Conservation (phyloP, 2,113 vertebrate genomes). For the Lophura nycthemera region DNA sequence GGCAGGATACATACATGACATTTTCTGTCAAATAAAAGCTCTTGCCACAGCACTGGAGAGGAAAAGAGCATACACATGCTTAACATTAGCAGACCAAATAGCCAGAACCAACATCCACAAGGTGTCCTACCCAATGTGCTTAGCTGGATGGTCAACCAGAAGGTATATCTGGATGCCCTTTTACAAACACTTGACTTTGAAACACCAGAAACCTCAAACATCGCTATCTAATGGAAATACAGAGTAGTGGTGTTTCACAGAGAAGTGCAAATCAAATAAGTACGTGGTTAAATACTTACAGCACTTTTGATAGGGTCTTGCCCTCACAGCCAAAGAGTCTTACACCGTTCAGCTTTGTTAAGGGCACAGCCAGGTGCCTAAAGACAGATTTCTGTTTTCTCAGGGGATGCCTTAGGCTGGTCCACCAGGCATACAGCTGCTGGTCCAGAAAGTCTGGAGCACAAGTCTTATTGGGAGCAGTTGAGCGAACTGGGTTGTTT, state of each 20-base stretch:
- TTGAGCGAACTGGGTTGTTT: no score
- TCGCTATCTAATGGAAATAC: neutral
- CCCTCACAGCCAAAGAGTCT: neutral
- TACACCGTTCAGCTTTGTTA: neutral
- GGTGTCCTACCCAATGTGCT: neutral
- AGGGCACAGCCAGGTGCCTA: neutral
- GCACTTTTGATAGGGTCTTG: neutral
- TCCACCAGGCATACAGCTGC: accelerated
- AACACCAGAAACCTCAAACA: neutral
- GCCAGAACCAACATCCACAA: neutral
- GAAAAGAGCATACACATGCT: neutral
- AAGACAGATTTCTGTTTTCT: neutral
- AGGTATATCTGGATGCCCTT: neutral
- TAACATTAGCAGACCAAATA: neutral
- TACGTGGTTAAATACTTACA: neutral
- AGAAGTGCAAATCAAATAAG: neutral
- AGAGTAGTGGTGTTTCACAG: accelerated
- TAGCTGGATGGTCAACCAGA: neutral
- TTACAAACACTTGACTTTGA: neutral
- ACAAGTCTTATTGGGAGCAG: no score
- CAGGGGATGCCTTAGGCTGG: neutral
- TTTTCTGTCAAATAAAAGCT: neutral
- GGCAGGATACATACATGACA: neutral
- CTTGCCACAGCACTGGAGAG: neutral
- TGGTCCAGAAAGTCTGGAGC: neutral